A percentile compares a stretch with the other conserved stretches of the same genome.
phyloP scores from a whole-genome alignment of 2,888 invertebrate species.

The Caenorhabditis sulstoni region DNA sequence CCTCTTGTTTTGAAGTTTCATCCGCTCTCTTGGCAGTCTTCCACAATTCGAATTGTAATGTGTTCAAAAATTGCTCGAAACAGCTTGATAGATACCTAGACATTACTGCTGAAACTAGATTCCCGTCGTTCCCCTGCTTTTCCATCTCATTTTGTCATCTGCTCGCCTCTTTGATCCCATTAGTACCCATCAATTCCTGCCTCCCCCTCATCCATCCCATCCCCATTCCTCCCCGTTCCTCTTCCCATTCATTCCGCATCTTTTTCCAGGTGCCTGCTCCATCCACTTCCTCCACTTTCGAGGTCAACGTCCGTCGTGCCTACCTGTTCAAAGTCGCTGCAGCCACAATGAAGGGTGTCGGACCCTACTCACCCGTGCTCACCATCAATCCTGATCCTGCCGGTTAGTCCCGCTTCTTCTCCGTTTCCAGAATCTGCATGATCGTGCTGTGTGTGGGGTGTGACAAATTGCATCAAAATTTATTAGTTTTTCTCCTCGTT shows the following conservation, averaged over 20 bases:
- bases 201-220: not conserved
- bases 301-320: conserved; percentile 73
- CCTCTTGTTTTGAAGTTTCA: too few relatives aligned
- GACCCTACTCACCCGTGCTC: conserved; percentile 85
- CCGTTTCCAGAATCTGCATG: not conserved
- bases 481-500: conserved; percentile 42
- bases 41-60: too few relatives aligned
- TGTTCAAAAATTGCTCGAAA: too few relatives aligned
- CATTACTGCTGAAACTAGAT: too few relatives aligned
- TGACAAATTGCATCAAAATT: conserved; percentile 46
- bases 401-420: conserved; percentile 71
- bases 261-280: conserved; percentile 70
- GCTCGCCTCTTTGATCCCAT: conserved; percentile 4
- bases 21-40: too few relatives aligned
- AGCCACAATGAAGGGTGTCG: conserved; percentile 96
- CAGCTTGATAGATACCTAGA: too few relatives aligned
- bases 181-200: conserved; percentile 2
- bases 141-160: conserved; percentile 4
- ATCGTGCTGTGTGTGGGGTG: conserved; percentile 7
- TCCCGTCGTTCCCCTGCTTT: not conserved
- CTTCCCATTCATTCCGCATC: not conserved
- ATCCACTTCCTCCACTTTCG: conserved; percentile 69
- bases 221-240: not conserved
- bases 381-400: conserved; percentile 74
- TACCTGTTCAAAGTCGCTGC: conserved; percentile 91